Base-by-base conservation (phyloP, 1,140 invertebrate genomes). In the Temnothorax longispinosus region DNA sequence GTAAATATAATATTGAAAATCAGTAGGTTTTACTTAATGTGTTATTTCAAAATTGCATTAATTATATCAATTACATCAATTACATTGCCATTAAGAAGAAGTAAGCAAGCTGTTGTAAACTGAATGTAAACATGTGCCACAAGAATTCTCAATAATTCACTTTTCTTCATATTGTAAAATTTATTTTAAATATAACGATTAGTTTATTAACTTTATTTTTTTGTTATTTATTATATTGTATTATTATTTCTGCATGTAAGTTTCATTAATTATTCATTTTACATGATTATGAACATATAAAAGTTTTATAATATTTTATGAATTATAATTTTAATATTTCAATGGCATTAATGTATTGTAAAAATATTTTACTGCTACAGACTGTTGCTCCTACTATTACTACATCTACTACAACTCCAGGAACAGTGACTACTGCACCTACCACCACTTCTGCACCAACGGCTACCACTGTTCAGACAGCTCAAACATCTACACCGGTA, bases 311-410 rank as follows among this genome's bases (percentile, higher is more conserved):
- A 69, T 21, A 56, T 75, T 32, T n/a, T 44, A 72, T 58, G 15
- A 4, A 47, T 58, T 74, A 32, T 84, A 54, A 10, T 11, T 65
- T 78, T 64, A 65, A 38, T 11, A 50, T 65, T 47, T 65, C 7
- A 41, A 50, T 1, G n/a, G 18, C 13, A 78, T n/a, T 35, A 47
- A 78, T 65, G 11, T 65, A 65, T 65, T 35, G 0, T 21, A 65
- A 44, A 75, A 58, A 50, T 75, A 65, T 52, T 75, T 15, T 54
- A 78, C 41, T 85, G 7, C 80, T 82, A 87, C 71, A 95, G 95
- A 95, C 95, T 77, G 95, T 94, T 74, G 94, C 94, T 67, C 91
- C 94, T 41, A 93, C 92, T 85, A 92, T 94, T 27, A 92, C 92
- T 86, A 93, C 93, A 78, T 91, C 94, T 62, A 92, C 91, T 52